Evolutionary conservation across 2,113 vertebrate species (phyloP).

Genomic region (Pungitius pungitius): DNA sequence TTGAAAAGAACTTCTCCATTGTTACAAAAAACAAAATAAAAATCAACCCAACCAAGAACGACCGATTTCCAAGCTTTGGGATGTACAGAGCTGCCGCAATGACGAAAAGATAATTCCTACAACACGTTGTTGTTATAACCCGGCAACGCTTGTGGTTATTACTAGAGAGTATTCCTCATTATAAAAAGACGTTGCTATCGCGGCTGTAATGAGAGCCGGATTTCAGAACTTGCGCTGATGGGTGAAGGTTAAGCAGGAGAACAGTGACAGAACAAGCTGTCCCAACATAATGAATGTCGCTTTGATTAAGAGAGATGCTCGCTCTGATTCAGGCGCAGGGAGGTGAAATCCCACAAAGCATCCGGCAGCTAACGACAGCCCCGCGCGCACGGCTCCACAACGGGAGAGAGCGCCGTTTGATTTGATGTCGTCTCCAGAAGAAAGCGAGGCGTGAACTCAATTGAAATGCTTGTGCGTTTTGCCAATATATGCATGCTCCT

Average conservation of each 20-base stretch:
- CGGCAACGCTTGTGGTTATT: not conserved
- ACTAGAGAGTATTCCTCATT: not conserved
- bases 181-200: not conserved
- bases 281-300: slow-evolving; percentile 14
- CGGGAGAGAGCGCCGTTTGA: slow-evolving; percentile 4
- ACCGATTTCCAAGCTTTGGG: not conserved
- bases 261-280: slow-evolving; percentile 31
- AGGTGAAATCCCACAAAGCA: slow-evolving; percentile 38
- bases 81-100: slow-evolving; percentile 1
- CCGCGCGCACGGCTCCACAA: slow-evolving; percentile 5
- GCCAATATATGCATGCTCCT: not conserved
- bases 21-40: not conserved
- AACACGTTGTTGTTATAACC: not conserved
- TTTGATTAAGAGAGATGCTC: slow-evolving; percentile 41
- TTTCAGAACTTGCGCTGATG: slow-evolving; percentile 21
- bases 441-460: slow-evolving; percentile 20
- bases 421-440: slow-evolving; percentile 8
- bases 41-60: not conserved
- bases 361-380: slow-evolving; percentile 19
- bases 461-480: slow-evolving; percentile 6
- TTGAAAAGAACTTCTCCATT: not conserved
- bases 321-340: slow-evolving; percentile 19
- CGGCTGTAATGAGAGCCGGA: not conserved
- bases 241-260: slow-evolving; percentile 45
- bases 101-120: not conserved